Evolutionary conservation across 2,888 invertebrate species (phyloP).

Genomic region (Eupeodes luniger): DNA sequence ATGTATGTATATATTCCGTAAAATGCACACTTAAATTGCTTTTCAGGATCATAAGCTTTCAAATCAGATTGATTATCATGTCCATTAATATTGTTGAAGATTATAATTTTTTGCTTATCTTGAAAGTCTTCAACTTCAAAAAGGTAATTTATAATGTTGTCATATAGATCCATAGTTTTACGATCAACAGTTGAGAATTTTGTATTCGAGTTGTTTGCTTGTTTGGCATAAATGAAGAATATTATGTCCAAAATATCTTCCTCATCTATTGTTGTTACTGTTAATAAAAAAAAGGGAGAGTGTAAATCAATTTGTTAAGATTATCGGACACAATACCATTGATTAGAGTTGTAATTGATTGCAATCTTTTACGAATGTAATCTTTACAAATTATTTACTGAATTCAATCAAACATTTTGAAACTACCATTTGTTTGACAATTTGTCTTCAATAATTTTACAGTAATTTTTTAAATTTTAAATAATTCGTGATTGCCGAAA

Average conservation of each 20-base stretch:
- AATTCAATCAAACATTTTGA: no score
- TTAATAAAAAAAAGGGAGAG: no score
- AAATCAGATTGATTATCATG: neutral
- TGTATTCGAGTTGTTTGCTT: neutral
- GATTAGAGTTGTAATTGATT: no score
- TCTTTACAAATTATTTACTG: no score
- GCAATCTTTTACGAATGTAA: no score
- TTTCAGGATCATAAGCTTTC: neutral
- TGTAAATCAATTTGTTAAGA: no score
- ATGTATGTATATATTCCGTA: neutral
- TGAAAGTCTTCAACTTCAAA: conserved; percentile 12
- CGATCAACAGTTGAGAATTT: conserved; percentile 7
- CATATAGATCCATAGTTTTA: neutral
- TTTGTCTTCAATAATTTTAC: no score
- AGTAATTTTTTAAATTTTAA: no score
- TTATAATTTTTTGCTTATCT: conserved; percentile 8
- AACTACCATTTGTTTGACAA: no score
- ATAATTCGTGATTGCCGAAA: no score
- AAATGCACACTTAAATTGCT: neutral
- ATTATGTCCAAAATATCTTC: conserved; percentile 23
- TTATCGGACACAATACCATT: no score
- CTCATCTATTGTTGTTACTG: conserved; percentile 10
- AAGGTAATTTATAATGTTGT: conserved; percentile 11
- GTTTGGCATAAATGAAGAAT: conserved; percentile 21
- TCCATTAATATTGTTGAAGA: conserved; percentile 22